Percentiles rank a stretch among this genome's conserved stretches.
phyloP scores from a whole-genome alignment of 2,888 invertebrate genomes.

The Hedychridium roseum region DNA sequence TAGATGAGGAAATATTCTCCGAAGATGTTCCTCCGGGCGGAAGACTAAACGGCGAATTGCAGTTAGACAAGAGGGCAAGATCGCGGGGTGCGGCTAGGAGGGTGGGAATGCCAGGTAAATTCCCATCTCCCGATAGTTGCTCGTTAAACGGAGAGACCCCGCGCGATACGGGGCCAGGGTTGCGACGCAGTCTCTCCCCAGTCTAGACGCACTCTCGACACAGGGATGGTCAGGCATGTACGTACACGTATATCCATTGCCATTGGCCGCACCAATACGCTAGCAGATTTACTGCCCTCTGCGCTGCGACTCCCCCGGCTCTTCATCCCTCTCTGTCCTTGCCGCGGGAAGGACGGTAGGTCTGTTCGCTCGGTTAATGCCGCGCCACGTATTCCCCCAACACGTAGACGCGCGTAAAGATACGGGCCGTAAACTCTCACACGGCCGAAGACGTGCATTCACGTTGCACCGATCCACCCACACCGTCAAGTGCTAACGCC shows the following conservation, averaged over 20 bases:
- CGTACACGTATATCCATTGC: conserved; percentile 49
- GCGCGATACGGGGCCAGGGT: conserved; percentile 51
- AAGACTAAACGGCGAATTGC: conserved; percentile 17
- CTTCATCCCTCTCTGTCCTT: conserved; percentile 8
- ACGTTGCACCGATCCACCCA: background rate
- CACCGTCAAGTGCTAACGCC: background rate
- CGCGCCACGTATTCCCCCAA: conserved; percentile 51
- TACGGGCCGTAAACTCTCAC: conserved; percentile 54
- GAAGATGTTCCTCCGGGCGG: conserved; percentile 16
- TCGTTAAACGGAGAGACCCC: conserved; percentile 47
- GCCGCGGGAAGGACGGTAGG: conserved; percentile 4
- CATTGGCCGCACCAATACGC: conserved; percentile 50
- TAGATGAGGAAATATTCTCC: no score
- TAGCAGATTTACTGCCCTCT: conserved; percentile 57
- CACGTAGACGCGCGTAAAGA: conserved; percentile 47
- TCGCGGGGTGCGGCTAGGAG: conserved; percentile 5
- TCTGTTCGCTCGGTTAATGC: conserved; percentile 54
- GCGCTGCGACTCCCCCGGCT: conserved; percentile 17
- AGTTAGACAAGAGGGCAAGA: conserved; percentile 15
- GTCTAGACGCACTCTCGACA: conserved; percentile 57
- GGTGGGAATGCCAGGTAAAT: conserved; percentile 37
- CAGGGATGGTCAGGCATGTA: conserved; percentile 15
- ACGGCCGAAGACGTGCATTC: conserved; percentile 39
- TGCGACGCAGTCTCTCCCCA: conserved; percentile 59
- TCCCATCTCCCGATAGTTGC: conserved; percentile 48